Conservation (phyloP, 2,888 invertebrate species). For the Halictus quadricinctus region DNA sequence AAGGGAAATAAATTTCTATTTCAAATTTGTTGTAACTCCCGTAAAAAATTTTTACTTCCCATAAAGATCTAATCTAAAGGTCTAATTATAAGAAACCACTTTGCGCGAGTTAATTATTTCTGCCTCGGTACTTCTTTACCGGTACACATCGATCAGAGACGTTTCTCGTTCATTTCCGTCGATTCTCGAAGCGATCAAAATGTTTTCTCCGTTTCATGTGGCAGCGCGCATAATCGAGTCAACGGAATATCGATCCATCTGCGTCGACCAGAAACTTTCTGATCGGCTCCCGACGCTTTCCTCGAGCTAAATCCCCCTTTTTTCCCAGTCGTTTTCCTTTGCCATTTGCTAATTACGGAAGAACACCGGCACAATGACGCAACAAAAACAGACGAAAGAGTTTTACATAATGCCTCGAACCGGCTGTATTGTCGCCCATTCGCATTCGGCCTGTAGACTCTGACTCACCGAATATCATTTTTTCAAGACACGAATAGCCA, state of each 20-base stretch:
- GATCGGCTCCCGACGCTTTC: slow-evolving; percentile 59
- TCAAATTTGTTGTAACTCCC: too few species aligned
- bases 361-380: slow-evolving; percentile 40
- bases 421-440: slow-evolving; percentile 9
- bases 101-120: too few species aligned
- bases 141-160: too few species aligned
- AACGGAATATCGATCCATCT: background rate
- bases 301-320: slow-evolving; percentile 62
- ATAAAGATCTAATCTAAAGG: too few species aligned
- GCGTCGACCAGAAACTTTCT: slow-evolving; percentile 12
- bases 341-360: slow-evolving; percentile 54
- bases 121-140: too few species aligned
- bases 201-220: background rate
- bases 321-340: slow-evolving; percentile 18
- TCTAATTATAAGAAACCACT: too few species aligned
- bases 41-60: too few species aligned
- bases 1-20: too few species aligned
- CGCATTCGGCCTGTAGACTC: background rate
- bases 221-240: background rate
- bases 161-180: background rate
- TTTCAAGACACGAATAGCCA: background rate
- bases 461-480: slow-evolving; percentile 1
- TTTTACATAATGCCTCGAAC: slow-evolving; percentile 45
- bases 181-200: background rate
- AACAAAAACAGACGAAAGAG: slow-evolving; percentile 35